A percentile compares a stretch with the other conserved stretches of the same genome.
phyloP scores from a whole-genome alignment of 92 coral and sea anemone genomes.

The Phenganax marumi region DNA sequence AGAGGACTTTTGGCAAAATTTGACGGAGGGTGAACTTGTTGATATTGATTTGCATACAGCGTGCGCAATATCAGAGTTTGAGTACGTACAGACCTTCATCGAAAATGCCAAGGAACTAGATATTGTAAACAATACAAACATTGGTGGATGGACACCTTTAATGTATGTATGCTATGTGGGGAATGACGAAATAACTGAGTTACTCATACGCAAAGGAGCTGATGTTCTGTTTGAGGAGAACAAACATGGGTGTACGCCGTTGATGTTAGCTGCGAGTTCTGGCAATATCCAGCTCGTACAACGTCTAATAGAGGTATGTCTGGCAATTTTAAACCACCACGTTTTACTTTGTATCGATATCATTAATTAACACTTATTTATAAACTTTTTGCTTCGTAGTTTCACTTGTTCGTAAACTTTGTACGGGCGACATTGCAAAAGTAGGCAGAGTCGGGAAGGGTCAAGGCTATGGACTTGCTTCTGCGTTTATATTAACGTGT shows the following conservation, averaged over 20 bases:
- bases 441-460: not conserved
- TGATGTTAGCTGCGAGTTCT: conserved; percentile 89
- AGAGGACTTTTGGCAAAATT: conserved; percentile 30
- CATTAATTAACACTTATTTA: not conserved
- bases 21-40: conserved; percentile 64
- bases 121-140: conserved; percentile 61
- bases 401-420: too few species aligned
- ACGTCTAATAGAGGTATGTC: conserved; percentile 58
- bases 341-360: too few species aligned
- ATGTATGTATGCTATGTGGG: conserved; percentile 94
- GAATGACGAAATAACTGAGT: conserved; percentile 68
- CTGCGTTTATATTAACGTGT: too few species aligned
- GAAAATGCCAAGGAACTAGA: conserved; percentile 55
- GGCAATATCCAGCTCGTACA: conserved; percentile 74
- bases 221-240: conserved; percentile 60
- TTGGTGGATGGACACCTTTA: conserved; percentile 88
- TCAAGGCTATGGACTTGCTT: not conserved
- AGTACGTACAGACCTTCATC: conserved; percentile 61
- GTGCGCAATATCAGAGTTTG: conserved; percentile 72
- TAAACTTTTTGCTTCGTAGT: not conserved
- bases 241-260: conserved; percentile 65
- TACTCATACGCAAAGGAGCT: conserved; percentile 58
- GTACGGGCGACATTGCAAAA: too few species aligned
- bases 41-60: conserved; percentile 81
- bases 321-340: not conserved